phyloP scores from a whole-genome alignment of 1,140 invertebrate species.

The Solenopsis invicta region DNA sequence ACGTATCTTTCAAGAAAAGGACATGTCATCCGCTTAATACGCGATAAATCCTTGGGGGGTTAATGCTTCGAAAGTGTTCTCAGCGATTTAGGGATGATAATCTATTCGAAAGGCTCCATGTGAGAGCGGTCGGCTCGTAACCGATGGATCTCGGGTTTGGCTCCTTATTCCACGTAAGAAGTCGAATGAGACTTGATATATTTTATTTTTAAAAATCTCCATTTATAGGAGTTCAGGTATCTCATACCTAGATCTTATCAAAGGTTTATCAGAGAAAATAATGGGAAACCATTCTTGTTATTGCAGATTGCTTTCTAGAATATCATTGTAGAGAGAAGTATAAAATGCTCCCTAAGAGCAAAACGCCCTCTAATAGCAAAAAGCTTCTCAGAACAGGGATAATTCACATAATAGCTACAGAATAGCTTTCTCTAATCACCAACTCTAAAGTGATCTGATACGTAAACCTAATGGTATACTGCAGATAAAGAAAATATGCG shows the following conservation, averaged over 20 bases:
- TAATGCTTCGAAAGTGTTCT: not conserved
- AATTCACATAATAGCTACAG: too few relatives aligned
- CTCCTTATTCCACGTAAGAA: too few relatives aligned
- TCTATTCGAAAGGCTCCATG: not conserved
- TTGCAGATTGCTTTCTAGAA: not conserved
- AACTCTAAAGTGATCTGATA: not conserved
- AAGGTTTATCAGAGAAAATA: not conserved
- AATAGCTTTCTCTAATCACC: not conserved
- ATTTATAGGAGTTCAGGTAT: not conserved
- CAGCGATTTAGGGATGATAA: not conserved
- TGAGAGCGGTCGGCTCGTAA: not conserved
- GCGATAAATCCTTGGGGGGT: not conserved
- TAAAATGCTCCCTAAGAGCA: too few relatives aligned
- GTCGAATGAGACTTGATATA: too few relatives aligned
- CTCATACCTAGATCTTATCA: not conserved
- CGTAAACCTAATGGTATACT: not conserved
- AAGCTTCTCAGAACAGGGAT: too few relatives aligned
- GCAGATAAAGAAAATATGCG: not conserved
- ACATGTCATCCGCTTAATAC: not conserved
- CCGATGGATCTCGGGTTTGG: not conserved
- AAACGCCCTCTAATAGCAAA: too few relatives aligned
- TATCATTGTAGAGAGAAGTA: too few relatives aligned
- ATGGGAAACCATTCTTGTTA: not conserved
- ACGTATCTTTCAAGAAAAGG: not conserved
- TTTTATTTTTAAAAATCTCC: not conserved